Evolutionary conservation across 2,888 invertebrate species (phyloP).

Genomic region (Protophormia terraenovae): DNA sequence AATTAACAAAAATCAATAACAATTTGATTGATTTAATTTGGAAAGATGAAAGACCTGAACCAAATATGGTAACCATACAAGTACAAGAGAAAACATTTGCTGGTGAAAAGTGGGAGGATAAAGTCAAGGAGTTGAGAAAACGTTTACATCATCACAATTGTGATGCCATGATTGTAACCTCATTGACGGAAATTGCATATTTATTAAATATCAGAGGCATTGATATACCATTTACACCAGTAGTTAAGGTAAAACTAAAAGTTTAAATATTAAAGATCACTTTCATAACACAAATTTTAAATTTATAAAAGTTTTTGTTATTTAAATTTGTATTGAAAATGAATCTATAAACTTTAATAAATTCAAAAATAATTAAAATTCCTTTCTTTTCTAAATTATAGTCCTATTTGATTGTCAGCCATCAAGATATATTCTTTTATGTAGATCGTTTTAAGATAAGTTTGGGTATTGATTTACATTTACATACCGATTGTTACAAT

Average conservation of each 20-base stretch:
- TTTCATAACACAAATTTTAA: background rate
- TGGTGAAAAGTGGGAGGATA: conserved; percentile 88
- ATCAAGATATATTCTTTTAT: conserved; percentile 86
- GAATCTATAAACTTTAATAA: no score
- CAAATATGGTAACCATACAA: conserved; percentile 82
- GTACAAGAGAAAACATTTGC: conserved; percentile 84
- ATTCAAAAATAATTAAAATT: no score
- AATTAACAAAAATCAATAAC: conserved; percentile 78
- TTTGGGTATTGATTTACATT: conserved; percentile 82
- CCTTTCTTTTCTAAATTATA: conserved; percentile 79
- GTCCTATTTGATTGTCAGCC: conserved; percentile 88
- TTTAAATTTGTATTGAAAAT: no score
- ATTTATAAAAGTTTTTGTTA: no score
- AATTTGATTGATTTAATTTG: conserved; percentile 91
- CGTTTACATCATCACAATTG: conserved; percentile 85
- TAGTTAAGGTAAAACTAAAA: conserved; percentile 84
- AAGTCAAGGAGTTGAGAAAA: conserved; percentile 86
- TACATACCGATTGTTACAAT: conserved; percentile 84
- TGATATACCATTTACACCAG: conserved; percentile 91
- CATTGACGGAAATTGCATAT: conserved; percentile 94
- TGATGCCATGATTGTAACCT: conserved; percentile 91
- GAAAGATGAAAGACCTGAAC: conserved; percentile 85
- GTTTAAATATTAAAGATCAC: no score
- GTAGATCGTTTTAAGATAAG: conserved; percentile 86
- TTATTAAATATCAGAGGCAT: conserved; percentile 92